These are phyloP conservation scores for Empidonax alnorum DNA, from an alignment of 2,113 vertebrate genomes.

Conservation along the genomic window DNA sequence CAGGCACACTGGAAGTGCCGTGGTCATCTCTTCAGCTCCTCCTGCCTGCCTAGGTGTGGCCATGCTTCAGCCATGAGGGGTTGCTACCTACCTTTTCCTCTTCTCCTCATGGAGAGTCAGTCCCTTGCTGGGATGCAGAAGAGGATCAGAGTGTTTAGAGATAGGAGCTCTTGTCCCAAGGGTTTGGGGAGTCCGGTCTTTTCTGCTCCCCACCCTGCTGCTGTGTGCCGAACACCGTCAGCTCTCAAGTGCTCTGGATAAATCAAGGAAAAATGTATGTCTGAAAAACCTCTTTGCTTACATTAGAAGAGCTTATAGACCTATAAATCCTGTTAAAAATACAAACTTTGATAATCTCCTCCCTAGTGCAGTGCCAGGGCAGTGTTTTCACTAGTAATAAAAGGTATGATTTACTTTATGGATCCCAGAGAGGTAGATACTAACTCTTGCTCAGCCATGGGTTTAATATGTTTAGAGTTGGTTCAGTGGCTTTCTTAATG, in stretches of 20 bases:
- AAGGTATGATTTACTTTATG: not conserved
- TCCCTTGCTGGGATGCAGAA: not conserved
- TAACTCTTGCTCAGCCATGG: not conserved
- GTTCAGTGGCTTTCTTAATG: not conserved
- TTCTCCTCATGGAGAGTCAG: not conserved
- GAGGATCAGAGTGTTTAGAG: not conserved
- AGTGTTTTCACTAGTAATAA: not conserved
- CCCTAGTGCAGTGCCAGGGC: not conserved
- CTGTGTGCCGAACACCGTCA: not conserved
- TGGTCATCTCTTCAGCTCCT: fast-evolving
- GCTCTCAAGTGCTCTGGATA: not conserved
- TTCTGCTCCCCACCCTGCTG: not conserved
- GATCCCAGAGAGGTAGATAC: not conserved
- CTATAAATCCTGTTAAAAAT: not conserved
- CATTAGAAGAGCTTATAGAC: not conserved
- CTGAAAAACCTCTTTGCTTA: not conserved
- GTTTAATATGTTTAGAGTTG: not conserved
- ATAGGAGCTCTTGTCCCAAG: not conserved
- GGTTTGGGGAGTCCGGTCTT: not conserved
- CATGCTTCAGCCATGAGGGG: fast-evolving
- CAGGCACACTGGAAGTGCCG: not conserved
- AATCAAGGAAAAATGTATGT: not conserved
- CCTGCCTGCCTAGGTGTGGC: not conserved
- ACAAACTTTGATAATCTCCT: not conserved
- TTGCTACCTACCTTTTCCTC: not conserved